phyloP scores from a whole-genome alignment of 2,888 invertebrate species.

The Caradrina clavipalpis region DNA sequence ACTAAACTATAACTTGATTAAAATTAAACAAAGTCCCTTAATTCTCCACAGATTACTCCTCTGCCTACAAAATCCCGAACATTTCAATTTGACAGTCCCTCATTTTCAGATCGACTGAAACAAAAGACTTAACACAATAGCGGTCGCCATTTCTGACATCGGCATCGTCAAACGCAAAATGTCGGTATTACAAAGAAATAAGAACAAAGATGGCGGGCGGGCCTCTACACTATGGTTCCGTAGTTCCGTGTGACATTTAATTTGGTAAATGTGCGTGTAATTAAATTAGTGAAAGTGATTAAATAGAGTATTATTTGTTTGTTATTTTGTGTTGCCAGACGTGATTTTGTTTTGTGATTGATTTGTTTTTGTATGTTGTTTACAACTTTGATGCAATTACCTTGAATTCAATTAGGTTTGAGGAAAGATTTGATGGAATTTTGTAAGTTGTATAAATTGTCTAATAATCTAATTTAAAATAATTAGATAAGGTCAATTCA shows the following conservation, averaged over 20 bases:
- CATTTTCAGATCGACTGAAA: slow-evolving; percentile 48
- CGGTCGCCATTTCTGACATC: slow-evolving; percentile 40
- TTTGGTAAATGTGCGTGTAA: slow-evolving; percentile 39
- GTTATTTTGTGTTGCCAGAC: neutral
- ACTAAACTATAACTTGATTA: neutral
- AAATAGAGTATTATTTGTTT: slow-evolving; percentile 28
- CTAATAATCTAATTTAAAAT: too few relatives aligned
- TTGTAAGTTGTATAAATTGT: too few relatives aligned
- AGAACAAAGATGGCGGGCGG: slow-evolving; percentile 47
- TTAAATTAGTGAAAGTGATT: slow-evolving; percentile 41
- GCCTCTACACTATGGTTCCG: slow-evolving; percentile 18
- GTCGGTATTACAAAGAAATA: slow-evolving; percentile 56
- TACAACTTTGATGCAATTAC: neutral
- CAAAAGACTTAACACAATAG: slow-evolving; percentile 58
- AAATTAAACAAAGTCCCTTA: slow-evolving; percentile 24
- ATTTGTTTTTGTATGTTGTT: neutral
- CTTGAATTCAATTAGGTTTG: neutral
- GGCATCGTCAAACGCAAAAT: slow-evolving; percentile 52
- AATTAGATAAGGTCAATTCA: too few relatives aligned
- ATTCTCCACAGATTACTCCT: slow-evolving; percentile 54
- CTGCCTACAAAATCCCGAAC: slow-evolving; percentile 33
- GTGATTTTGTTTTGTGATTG: slow-evolving; percentile 1
- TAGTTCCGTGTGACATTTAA: slow-evolving; percentile 47
- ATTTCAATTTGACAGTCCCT: slow-evolving; percentile 59
- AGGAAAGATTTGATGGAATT: too few relatives aligned